Evolutionary conservation across 2,797 vertebrate species (phyloP), one percentile per base, ranked within the genome.

Genomic region (Sebastes hopkinsi): DNA sequence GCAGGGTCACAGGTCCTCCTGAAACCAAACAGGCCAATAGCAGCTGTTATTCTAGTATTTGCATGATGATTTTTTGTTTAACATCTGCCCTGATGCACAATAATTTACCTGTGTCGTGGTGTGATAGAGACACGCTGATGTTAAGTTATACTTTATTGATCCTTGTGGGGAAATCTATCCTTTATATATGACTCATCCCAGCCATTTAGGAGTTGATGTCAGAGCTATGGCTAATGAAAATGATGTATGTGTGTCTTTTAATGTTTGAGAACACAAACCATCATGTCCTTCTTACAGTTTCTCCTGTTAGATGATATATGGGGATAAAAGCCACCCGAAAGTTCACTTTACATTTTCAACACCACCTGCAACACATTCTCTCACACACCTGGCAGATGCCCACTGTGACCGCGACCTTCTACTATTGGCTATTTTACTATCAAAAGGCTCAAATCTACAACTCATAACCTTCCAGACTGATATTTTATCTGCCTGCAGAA

Each of bases 401-500:
- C 27, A 38, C 2, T 71, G 38, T 27, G 72, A 79, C 42, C 52
- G 64, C 50, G 5, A 14, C 60, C 55, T 66, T 78, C 38, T 27
- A 27, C 56, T 29, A 18, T 32, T 22, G 11, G n/a, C 68, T 32
- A 6, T 84, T 80, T 87, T 79, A 82, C 67, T 11, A 27, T 68
- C 55, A 58, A 68, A 27, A 22, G 4, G 9, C 67, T 81, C n/a
- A 75, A 59, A 78, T 54, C 55, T 78, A 38, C 65, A 34, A 50
- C 72, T 70, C 68, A 18, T 50, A 77, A 75, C 32, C 80, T 54
- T 36, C 79, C 65, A 36, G 13, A 55, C 65, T 69, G 75, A 84
- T 13, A 58, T 81, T 81, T 62, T 34, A 75, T 88, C 75, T 67
- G 58, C 62, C 70, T 67, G 67, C 22, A 81, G 61, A 74, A 85